Percentiles rank a stretch among this genome's conserved stretches.
phyloP scores from a whole-genome alignment of 1,140 invertebrate genomes.

The Nebria ingens region DNA sequence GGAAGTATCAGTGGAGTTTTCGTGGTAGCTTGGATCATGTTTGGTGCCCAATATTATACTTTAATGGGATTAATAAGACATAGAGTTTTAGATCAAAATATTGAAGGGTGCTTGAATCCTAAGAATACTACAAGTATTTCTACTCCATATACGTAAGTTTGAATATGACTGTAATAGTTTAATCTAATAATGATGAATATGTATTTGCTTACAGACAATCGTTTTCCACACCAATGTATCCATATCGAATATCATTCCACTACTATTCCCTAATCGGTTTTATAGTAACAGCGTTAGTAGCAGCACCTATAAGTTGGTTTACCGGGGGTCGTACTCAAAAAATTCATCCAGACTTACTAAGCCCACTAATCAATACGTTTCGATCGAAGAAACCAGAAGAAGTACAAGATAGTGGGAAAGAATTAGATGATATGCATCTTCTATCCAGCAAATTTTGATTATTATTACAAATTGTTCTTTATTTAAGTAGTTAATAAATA shows the following conservation, averaged over 20 bases:
- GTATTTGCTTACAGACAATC: background rate
- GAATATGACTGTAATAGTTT: background rate
- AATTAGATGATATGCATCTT: too few species aligned
- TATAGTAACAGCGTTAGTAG: conserved; percentile 33
- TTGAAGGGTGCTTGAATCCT: conserved; percentile 30
- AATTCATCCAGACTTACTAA: background rate
- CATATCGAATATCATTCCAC: conserved; percentile 45
- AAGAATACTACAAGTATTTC: background rate
- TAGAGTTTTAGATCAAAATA: conserved; percentile 27
- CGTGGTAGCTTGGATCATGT: conserved; percentile 44
- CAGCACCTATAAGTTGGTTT: conserved; percentile 35
- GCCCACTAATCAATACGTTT: background rate
- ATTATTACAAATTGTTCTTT: too few species aligned
- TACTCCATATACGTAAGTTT: background rate
- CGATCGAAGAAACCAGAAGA: background rate
- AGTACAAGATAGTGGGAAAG: background rate
- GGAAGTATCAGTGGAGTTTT: conserved; percentile 39
- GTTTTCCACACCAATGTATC: conserved; percentile 30
- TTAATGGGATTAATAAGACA: conserved; percentile 27
- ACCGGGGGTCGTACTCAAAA: conserved; percentile 30
- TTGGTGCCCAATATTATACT: conserved; percentile 42
- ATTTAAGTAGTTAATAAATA: too few species aligned
- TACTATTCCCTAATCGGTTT: conserved; percentile 46
- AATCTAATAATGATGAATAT: background rate
- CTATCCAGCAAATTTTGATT: too few species aligned